Base-by-base conservation (phyloP, 2,888 invertebrate species). In the Ceramica pisi region DNA sequence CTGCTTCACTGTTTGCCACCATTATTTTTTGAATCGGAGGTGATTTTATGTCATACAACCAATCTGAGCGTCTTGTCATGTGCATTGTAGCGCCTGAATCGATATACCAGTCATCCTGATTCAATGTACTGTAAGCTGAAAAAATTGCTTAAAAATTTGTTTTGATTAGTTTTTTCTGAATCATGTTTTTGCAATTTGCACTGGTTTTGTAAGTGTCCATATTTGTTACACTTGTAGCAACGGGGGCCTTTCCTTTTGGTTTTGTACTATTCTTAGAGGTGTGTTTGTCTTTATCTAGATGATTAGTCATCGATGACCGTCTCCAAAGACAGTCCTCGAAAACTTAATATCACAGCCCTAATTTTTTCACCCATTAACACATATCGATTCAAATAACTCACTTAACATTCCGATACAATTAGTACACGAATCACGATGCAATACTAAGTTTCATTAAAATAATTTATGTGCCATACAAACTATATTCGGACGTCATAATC, bases 401-500 rank as follows among this genome's bases (percentile, higher is more conserved):
- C 59, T 57, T 50, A 35, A 44, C 23, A 59, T 67, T 55, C 38
- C 41, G 21, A 31, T n/a, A 60, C 31, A 61, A 68, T 75, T 61
- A 61, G 31, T 44, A 78, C 50, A 68, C 69, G 41, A 57, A 57
- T 67, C 82, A 81, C 74, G 71, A 50, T 61, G 16, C 59, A 23
- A 71, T 46, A 71, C 26, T 55, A 62, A 67, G 73, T 74, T 51
- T 72, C 55, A 78, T 75, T 75, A 56, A 51, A 71, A 72, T 72
- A 67, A 80, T 80, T 66, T 71, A 83, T 80, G 66, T 60, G 26
- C 65, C 56, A 69, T 68, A 23, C 63, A 41, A 67, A 74, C 78
- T 85, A 71, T 78, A 77, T 85, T 82, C 80, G 81, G 75, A 53
- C n/a, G 69, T 66, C 78, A 71, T 78, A 80, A 80, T 79, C 67